phyloP scores from a whole-genome alignment of 2,797 vertebrate genomes.

The Acanthis flammea region DNA sequence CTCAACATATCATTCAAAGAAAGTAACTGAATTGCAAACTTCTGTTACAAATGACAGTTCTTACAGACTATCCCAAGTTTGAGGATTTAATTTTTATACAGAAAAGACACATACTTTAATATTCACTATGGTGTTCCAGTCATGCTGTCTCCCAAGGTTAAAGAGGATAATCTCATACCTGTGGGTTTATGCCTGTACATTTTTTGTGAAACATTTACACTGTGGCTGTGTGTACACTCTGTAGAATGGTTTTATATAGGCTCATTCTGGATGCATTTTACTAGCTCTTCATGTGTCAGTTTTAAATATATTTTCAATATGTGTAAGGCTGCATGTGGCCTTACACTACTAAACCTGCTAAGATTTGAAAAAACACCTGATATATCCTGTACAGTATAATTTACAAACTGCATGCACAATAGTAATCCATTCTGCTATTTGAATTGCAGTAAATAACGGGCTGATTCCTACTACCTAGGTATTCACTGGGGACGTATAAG shows the following conservation, averaged over 20 bases:
- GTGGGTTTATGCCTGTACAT: background rate
- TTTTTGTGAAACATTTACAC: background rate
- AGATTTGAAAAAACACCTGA: background rate
- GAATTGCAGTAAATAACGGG: background rate
- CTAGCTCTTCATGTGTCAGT: background rate
- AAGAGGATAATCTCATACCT: background rate
- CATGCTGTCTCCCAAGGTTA: background rate
- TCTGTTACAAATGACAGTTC: background rate
- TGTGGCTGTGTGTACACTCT: background rate
- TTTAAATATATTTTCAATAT: background rate
- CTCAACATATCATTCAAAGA: background rate
- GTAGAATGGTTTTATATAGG: background rate
- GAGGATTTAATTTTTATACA: background rate
- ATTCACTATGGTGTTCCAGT: background rate
- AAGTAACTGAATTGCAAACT: background rate
- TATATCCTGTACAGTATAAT: background rate
- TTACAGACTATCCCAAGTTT: background rate
- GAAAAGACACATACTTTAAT: background rate
- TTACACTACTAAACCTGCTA: background rate
- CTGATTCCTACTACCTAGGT: background rate
- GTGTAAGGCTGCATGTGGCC: background rate
- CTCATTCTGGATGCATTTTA: background rate
- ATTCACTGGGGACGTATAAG: background rate
- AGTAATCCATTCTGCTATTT: background rate
- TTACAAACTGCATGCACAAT: background rate